phyloP scores from a whole-genome alignment of 2,113 vertebrate species.

The Meles meles region DNA sequence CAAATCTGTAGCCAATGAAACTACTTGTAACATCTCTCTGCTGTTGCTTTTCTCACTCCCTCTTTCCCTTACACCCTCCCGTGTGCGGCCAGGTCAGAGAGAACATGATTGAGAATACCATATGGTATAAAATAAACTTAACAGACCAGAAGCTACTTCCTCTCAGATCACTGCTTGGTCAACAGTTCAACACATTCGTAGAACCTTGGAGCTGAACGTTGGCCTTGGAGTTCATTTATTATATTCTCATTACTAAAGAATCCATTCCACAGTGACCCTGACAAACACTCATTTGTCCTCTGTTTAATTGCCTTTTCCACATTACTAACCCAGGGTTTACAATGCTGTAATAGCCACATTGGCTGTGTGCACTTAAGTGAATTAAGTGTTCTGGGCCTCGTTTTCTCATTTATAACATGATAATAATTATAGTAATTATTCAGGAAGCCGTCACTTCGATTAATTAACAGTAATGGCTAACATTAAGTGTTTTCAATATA shows the following conservation, averaged over 20 bases:
- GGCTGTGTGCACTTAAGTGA: background rate
- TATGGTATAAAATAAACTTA: background rate
- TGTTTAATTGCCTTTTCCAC: background rate
- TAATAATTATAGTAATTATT: background rate
- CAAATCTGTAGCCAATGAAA: background rate
- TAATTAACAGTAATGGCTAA: background rate
- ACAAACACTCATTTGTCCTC: background rate
- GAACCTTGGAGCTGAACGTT: background rate
- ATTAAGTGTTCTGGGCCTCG: background rate
- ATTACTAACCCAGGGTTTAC: background rate
- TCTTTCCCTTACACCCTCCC: background rate
- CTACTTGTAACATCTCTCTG: background rate
- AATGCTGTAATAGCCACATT: background rate
- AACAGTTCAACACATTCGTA: background rate
- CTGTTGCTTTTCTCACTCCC: background rate
- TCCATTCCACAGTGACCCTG: background rate
- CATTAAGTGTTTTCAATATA: background rate
- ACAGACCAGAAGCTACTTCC: background rate
- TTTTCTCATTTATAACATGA: background rate
- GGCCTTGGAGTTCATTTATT: background rate
- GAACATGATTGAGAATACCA: background rate
- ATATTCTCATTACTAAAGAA: background rate
- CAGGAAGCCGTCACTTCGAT: background rate
- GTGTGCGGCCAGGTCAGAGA: background rate
- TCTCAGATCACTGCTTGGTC: background rate